Evolutionary conservation across 2,888 invertebrate species (phyloP).

Genomic region (Lepidocyrtinus sp.): DNA sequence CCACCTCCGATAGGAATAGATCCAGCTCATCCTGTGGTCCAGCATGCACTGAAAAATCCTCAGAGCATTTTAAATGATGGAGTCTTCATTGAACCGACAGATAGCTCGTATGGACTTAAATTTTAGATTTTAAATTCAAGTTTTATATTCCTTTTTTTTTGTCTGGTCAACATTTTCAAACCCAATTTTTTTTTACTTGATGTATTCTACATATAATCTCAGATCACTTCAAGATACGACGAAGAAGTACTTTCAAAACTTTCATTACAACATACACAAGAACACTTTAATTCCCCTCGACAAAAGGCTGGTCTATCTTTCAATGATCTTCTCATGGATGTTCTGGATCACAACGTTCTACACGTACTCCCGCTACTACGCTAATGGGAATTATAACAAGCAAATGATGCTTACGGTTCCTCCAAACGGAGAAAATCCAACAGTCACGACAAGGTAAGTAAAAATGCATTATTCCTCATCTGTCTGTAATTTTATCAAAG

Average conservation of each 20-base stretch:
- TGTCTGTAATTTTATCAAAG: no score
- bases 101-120: slow-evolving; percentile 29
- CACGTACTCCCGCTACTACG: slow-evolving; percentile 61
- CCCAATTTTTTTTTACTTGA: not conserved
- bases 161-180: not conserved
- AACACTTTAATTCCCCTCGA: slow-evolving; percentile 58
- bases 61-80: slow-evolving; percentile 32
- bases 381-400: slow-evolving; percentile 42
- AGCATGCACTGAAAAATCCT: slow-evolving; percentile 48
- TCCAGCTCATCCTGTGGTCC: slow-evolving; percentile 47
- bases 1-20: slow-evolving; percentile 49
- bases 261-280: slow-evolving; percentile 36
- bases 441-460: slow-evolving; percentile 49
- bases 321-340: slow-evolving; percentile 65
- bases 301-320: slow-evolving; percentile 62
- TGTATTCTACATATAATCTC: no score
- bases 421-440: slow-evolving; percentile 45
- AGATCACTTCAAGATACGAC: slow-evolving; percentile 33
- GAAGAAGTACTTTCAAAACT: slow-evolving; percentile 39
- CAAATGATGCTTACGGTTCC: slow-evolving; percentile 56
- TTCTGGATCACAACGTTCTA: slow-evolving; percentile 65
- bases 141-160: not conserved
- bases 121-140: not conserved
- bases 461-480: slow-evolving; percentile 17
- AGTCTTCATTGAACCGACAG: slow-evolving; percentile 29